Percentiles rank a stretch among this genome's conserved stretches.
phyloP scores from a whole-genome alignment of 2,113 vertebrate species.

The Cacatua alba region DNA sequence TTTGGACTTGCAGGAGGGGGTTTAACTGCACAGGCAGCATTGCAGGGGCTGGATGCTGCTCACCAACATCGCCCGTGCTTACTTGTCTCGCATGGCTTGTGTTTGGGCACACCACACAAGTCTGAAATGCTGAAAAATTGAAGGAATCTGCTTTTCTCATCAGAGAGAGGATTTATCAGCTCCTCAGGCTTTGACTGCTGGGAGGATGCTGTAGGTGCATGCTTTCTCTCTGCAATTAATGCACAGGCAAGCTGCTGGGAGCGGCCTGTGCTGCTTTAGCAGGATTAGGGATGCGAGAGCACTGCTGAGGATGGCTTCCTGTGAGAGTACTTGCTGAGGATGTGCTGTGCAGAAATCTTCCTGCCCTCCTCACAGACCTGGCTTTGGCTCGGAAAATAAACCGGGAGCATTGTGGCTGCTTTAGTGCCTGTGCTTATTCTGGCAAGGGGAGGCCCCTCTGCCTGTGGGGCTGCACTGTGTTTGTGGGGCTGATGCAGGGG shows the following conservation, averaged over 20 bases:
- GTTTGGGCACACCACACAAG: not conserved
- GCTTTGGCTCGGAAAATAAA: not conserved
- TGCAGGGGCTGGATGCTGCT: not conserved
- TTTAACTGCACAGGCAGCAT: not conserved
- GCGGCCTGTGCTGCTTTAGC: not conserved
- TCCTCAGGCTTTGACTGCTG: not conserved
- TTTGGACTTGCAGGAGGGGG: not conserved
- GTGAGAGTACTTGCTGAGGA: not conserved
- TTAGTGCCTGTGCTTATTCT: not conserved
- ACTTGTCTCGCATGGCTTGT: not conserved
- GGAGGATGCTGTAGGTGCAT: not conserved
- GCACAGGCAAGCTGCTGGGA: not conserved
- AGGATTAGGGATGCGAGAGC: not conserved
- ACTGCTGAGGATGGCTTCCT: not conserved
- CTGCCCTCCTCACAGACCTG: not conserved
- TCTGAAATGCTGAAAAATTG: not conserved
- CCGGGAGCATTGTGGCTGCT: accelerated
- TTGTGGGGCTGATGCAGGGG: not conserved
- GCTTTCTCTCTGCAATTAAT: not conserved
- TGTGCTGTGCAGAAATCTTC: not conserved
- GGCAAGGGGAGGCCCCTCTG: not conserved
- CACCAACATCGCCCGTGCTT: not conserved
- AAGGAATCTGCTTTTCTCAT: not conserved
- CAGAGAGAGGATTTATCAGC: not conserved
- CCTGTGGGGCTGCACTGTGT: not conserved